Percentiles rank a stretch among this genome's conserved stretches.
phyloP scores from a whole-genome alignment of 2,113 vertebrate species.

The Erythrolamprus reginae region DNA sequence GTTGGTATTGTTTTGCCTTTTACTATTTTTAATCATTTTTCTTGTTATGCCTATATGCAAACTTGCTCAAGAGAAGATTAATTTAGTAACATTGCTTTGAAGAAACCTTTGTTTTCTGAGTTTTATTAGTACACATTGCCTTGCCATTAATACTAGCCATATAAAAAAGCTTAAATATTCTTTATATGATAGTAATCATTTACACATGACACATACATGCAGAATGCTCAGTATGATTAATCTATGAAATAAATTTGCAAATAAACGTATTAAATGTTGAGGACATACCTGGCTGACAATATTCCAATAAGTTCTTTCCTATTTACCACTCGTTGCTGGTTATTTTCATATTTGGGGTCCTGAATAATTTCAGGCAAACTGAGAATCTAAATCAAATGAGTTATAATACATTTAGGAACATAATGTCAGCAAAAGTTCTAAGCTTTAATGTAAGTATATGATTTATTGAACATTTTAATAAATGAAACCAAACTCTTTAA shows the following conservation, averaged over 20 bases:
- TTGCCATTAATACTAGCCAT: background rate
- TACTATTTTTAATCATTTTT: background rate
- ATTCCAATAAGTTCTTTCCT: slow-evolving; percentile 76
- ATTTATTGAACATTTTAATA: background rate
- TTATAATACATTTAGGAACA: slow-evolving; percentile 28
- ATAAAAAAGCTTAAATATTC: background rate
- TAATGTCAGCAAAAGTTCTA: background rate
- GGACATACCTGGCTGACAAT: slow-evolving; percentile 76
- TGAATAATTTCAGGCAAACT: slow-evolving; percentile 71
- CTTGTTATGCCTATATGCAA: background rate
- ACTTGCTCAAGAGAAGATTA: background rate
- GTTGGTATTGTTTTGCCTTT: background rate
- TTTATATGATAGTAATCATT: background rate
- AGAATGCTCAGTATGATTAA: background rate
- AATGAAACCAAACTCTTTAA: background rate
- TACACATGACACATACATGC: too few species aligned
- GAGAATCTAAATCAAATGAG: slow-evolving; percentile 73
- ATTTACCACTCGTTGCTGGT: slow-evolving; percentile 84
- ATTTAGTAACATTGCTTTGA: background rate
- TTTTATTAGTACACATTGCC: background rate
- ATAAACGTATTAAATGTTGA: background rate
- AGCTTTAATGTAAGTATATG: background rate
- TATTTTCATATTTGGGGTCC: slow-evolving; percentile 80
- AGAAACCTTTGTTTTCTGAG: background rate
- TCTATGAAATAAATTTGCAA: background rate